Conservation (phyloP, 2,888 invertebrate species). For the Pseudeuparius sepicola region DNA sequence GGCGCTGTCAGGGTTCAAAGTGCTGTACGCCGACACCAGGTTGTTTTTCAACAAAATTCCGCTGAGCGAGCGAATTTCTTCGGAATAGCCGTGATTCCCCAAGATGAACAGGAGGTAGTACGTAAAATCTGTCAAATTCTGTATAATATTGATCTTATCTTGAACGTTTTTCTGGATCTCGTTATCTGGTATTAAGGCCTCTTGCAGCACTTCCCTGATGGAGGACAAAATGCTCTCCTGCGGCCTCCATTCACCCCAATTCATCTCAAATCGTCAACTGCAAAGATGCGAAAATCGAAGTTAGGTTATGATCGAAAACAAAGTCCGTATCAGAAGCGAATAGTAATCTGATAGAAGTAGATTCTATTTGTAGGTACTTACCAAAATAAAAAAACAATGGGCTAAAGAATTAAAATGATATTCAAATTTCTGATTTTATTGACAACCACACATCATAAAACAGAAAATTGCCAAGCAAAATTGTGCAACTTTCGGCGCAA, state of each 20-base stretch:
- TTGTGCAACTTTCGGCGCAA: too few relatives aligned
- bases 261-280: constrained; percentile 32
- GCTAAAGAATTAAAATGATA: too few relatives aligned
- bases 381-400: too few relatives aligned
- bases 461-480: too few relatives aligned
- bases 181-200: constrained; percentile 95
- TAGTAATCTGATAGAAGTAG: too few relatives aligned
- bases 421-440: too few relatives aligned
- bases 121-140: constrained; percentile 95
- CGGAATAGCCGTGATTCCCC: constrained; percentile 89
- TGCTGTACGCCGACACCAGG: constrained; percentile 81
- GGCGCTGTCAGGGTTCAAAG: constrained; percentile 78
- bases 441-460: too few relatives aligned
- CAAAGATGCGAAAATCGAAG: constrained; percentile 20
- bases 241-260: constrained; percentile 79
- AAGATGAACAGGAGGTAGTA: constrained; percentile 96
- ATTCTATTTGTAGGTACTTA: too few relatives aligned
- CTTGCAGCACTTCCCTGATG: constrained; percentile 91
- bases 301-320: too few relatives aligned
- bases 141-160: constrained; percentile 95
- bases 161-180: constrained; percentile 92
- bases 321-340: constrained; percentile 7
- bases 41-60: constrained; percentile 97
- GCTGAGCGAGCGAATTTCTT: constrained; percentile 90
- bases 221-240: constrained; percentile 90